Conservation (phyloP, 2,888 invertebrate genomes). For the Spisula solida region DNA sequence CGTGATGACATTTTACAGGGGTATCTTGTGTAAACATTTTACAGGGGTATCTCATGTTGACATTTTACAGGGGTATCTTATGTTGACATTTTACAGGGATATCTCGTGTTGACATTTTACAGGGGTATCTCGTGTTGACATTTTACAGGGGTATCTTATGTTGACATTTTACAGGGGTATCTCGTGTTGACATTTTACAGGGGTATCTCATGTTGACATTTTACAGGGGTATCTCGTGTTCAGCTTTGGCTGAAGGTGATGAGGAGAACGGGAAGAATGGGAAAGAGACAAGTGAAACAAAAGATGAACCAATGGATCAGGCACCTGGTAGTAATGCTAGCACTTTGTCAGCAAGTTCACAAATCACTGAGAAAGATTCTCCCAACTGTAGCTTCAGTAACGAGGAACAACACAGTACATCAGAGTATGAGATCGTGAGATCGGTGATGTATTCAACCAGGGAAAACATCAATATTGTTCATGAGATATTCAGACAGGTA, state of each 20-base stretch:
- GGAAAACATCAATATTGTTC: slow-evolving; percentile 97
- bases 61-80: too few species aligned
- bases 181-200: too few species aligned
- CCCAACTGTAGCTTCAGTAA: slow-evolving; percentile 79
- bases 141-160: too few species aligned
- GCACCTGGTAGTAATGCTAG: slow-evolving; percentile 82
- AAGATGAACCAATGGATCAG: slow-evolving; percentile 56
- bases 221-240: slow-evolving; percentile 64
- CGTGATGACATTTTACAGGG: too few species aligned
- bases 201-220: neutral
- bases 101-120: too few species aligned
- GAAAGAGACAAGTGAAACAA: slow-evolving; percentile 69
- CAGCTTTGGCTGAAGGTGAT: slow-evolving; percentile 69
- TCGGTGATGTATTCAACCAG: slow-evolving; percentile 95
- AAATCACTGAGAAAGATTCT: slow-evolving; percentile 82
- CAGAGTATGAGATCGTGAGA: slow-evolving; percentile 91
- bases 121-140: too few species aligned
- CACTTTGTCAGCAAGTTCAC: slow-evolving; percentile 82
- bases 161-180: too few species aligned
- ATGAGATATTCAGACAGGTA: slow-evolving; percentile 96
- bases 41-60: too few species aligned
- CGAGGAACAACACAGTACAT: slow-evolving; percentile 82
- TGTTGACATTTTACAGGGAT: too few species aligned
- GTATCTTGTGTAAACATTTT: too few species aligned
- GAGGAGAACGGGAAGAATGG: slow-evolving; percentile 67